phyloP scores from a whole-genome alignment of 2,888 invertebrate species.

The Tenthredo amoena region DNA sequence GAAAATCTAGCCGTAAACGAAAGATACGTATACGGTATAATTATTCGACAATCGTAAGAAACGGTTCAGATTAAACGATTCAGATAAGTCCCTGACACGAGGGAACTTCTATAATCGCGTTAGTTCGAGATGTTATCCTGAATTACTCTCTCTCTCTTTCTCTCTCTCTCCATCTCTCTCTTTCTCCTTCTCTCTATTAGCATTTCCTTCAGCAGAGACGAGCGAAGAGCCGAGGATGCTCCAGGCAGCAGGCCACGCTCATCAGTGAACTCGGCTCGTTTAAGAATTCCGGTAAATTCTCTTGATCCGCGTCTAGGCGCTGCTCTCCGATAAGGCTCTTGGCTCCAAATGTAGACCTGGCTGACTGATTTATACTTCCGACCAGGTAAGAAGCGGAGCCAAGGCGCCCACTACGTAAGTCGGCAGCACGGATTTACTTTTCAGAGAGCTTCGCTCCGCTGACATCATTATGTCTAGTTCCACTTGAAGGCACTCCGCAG shows the following conservation, averaged over 20 bases:
- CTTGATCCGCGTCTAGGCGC: conserved; percentile 48
- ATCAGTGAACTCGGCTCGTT: conserved; percentile 53
- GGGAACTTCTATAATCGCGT: conserved; percentile 56
- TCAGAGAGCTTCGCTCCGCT: conserved; percentile 45
- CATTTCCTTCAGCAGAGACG: conserved; percentile 11
- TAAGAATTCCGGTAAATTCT: conserved; percentile 47
- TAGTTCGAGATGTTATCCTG: conserved; percentile 56
- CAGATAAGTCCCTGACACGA: conserved; percentile 43
- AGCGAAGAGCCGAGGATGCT: conserved; percentile 12
- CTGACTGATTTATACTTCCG: conserved; percentile 75
- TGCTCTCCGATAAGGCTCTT: conserved; percentile 45
- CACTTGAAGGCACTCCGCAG: conserved; percentile 13
- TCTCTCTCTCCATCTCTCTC: conserved; percentile 12
- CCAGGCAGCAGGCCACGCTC: conserved; percentile 44
- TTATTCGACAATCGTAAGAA: conserved; percentile 47
- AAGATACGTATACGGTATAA: conserved; percentile 46
- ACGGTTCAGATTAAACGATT: conserved; percentile 43
- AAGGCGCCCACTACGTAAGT: conserved; percentile 46
- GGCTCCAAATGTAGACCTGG: conserved; percentile 39
- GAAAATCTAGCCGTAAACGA: conserved; percentile 44
- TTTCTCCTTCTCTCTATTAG: conserved; percentile 48
- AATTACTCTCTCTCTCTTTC: conserved; percentile 51
- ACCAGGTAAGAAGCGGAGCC: conserved; percentile 59
- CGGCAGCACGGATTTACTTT: conserved; percentile 50
- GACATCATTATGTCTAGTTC: conserved; percentile 49